Evolutionary conservation across 2,888 invertebrate genomes (phyloP), one percentile per base, ranked within the genome.

Genomic region (Busseola fusca): DNA sequence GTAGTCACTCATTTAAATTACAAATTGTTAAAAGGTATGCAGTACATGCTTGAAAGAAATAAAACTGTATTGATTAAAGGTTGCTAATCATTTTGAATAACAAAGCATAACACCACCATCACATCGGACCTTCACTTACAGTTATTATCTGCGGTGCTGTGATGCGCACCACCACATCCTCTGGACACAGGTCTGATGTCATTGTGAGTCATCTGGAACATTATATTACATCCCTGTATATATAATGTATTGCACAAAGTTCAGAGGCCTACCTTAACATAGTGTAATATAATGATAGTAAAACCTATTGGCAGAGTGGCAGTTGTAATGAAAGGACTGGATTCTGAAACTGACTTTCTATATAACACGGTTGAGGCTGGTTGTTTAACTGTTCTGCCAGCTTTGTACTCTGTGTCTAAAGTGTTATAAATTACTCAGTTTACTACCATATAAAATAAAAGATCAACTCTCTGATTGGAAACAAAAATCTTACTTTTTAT

Each of bases 81-180:
- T 25, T 34, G 18, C 25, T 18, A 62, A 66, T 27, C 1, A 52
- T 37, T 50, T 27, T 37, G 21, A 50, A 3, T 16, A 45, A 54
- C 34, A 21, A 58, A 58, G 16, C 16, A 14, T 21, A 52, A 27
- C 9, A 54, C 2, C 30, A 60, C 1, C 25, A 64, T 34, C n/a
- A 42, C 9, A 21, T 30, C 0, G 0, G 2, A 52, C 45, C 7
- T 54, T 27, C 27, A 85, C 87, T 86, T 65, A 88, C 89, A 57
- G 89, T 82, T 72, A 92, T 81, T 62, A 89, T 87, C 72, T 90
- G 92, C 27, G 92, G 89, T 57, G 90, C 78, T 59, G 88, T 76
- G 62, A 92, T 87, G 67, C 86, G 89, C 58, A 92, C 89, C 66
- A 91, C 89, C 64, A 91, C 89, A 87, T 93, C 91, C 64, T 93